Percentiles rank a stretch among this genome's conserved stretches.
phyloP scores from a whole-genome alignment of 2,797 vertebrate species.

The Gymnocypris eckloni region DNA sequence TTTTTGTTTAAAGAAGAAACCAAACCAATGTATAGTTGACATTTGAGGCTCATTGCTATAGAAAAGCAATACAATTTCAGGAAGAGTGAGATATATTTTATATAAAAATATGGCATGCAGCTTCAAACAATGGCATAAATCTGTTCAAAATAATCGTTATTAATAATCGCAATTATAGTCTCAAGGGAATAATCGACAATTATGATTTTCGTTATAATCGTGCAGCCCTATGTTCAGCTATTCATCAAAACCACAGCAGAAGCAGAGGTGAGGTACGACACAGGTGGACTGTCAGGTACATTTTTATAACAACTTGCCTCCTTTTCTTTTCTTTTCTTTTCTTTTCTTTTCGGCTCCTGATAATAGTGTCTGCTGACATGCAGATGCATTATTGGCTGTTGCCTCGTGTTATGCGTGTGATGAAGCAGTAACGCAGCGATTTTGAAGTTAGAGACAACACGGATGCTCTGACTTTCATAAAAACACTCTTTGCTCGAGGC shows the following conservation, averaged over 20 bases:
- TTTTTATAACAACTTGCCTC: not conserved
- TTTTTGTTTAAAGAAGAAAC: no score
- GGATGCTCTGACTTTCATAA: not conserved
- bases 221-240: conserved; percentile 9
- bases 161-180: no score
- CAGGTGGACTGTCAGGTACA: conserved; percentile 2
- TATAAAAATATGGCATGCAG: no score
- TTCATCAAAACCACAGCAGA: conserved; percentile 39
- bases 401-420: not conserved
- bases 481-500: conserved; percentile 5
- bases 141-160: no score
- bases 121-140: no score
- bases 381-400: not conserved
- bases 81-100: no score
- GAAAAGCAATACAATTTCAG: no score
- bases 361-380: not conserved
- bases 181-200: no score
- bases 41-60: no score
- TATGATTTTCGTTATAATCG: no score
- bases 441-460: not conserved
- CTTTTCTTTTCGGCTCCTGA: not conserved
- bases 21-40: no score
- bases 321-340: not conserved
- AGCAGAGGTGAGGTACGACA: conserved; percentile 26
- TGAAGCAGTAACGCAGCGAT: not conserved